These are phyloP conservation scores for Phlogophora meticulosa DNA, from an alignment of 2,888 invertebrate genomes.

Conservation along the genomic window DNA sequence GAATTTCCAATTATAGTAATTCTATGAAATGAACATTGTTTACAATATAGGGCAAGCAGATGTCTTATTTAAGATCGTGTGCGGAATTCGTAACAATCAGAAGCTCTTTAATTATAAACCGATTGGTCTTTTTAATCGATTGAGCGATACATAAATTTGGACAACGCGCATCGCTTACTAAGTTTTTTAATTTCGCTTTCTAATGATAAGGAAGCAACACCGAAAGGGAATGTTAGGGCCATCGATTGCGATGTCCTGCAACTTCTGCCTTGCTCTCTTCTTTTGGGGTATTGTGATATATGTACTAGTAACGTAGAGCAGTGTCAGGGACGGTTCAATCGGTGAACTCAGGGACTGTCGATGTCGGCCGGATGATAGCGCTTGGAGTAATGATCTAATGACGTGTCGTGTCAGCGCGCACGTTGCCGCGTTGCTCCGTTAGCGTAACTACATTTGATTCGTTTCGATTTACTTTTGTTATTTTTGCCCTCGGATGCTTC, in stretches of 20 bases:
- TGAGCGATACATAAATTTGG: neutral
- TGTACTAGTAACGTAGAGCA: conserved; percentile 20
- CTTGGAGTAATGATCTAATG: conserved; percentile 67
- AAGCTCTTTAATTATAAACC: conserved; percentile 13
- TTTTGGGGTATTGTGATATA: neutral
- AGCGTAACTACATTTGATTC: conserved; percentile 31
- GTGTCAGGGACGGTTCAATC: conserved; percentile 64
- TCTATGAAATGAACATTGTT: conserved; percentile 17
- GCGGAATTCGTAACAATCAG: conserved; percentile 2
- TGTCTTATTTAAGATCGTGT: neutral
- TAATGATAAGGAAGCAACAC: conserved; percentile 3
- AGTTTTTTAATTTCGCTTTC: conserved; percentile 21
- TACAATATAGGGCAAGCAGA: conserved; percentile 24
- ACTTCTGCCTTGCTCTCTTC: conserved; percentile 9
- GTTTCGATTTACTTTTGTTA: conserved; percentile 10
- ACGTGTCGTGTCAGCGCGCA: conserved; percentile 57
- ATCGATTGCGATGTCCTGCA: neutral
- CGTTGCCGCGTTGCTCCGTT: conserved; percentile 34
- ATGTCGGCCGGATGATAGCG: conserved; percentile 71
- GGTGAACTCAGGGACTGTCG: conserved; percentile 61
- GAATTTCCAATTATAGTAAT: conserved; percentile 9
- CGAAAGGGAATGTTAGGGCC: neutral
- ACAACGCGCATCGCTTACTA: conserved; percentile 9
- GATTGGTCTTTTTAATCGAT: conserved; percentile 5
- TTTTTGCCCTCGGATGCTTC: neutral